Percentiles rank a stretch among this genome's conserved stretches.
These are phyloP conservation scores for Disparrhopalites patrizii DNA, from an alignment of 2,888 invertebrate genomes.

Conservation along the genomic window DNA sequence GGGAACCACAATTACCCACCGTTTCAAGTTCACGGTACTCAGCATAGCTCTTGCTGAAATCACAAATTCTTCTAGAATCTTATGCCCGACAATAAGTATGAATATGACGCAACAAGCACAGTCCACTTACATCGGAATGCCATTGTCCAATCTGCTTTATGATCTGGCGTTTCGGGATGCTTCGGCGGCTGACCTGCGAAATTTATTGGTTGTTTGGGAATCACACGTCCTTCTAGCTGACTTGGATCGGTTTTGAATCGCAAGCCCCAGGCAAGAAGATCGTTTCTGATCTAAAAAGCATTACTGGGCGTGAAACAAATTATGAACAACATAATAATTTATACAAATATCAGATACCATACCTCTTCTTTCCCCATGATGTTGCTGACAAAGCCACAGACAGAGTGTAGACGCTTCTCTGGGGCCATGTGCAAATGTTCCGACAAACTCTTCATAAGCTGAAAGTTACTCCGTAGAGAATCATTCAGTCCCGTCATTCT, in stretches of 20 bases:
- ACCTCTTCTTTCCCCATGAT: conserved; percentile 43
- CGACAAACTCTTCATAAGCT: conserved; percentile 79
- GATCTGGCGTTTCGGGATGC: conserved; percentile 56
- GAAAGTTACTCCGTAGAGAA: conserved; percentile 71
- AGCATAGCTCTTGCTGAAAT: conserved; percentile 3
- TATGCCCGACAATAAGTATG: too few species aligned
- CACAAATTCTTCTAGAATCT: not conserved
- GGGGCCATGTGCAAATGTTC: conserved; percentile 76
- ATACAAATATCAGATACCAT: too few species aligned
- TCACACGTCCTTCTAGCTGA: conserved; percentile 60
- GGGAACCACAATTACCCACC: conserved; percentile 43
- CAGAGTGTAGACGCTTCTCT: conserved; percentile 65
- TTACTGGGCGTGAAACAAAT: too few species aligned
- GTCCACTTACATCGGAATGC: conserved; percentile 33
- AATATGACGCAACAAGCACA: too few species aligned
- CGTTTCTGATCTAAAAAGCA: not conserved
- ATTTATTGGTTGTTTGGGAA: conserved; percentile 64
- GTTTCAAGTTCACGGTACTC: conserved; percentile 41
- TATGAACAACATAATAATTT: too few species aligned
- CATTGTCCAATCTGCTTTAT: conserved; percentile 71
- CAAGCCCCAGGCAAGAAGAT: conserved; percentile 18
- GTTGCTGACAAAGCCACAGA: conserved; percentile 58
- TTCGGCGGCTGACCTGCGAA: conserved; percentile 32
- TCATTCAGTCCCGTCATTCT: conserved; percentile 85
- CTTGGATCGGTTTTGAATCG: conserved; percentile 58